Conservation (phyloP, 2,113 vertebrate genomes). For the Tragelaphus imberbis region DNA sequence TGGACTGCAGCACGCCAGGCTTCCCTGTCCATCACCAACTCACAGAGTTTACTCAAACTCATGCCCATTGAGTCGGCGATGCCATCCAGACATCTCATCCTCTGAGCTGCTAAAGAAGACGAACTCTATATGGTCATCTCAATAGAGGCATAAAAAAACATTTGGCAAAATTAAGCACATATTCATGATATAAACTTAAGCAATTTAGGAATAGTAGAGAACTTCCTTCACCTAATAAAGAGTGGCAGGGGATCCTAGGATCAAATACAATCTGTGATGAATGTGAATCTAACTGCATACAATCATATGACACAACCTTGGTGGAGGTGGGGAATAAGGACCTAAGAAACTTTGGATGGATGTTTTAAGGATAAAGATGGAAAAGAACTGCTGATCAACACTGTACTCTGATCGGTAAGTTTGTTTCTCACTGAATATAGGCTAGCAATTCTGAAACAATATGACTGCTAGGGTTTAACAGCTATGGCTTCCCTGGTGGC, state of each 20-base stretch:
- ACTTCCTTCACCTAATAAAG: not conserved
- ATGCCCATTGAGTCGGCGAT: not conserved
- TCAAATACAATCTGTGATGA: not conserved
- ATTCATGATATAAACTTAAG: not conserved
- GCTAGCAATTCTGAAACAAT: not conserved
- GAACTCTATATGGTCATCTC: not conserved
- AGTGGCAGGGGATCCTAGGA: no score
- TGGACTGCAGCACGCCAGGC: not conserved
- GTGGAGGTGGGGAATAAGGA: not conserved
- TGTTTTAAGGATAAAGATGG: not conserved
- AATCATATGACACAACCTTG: not conserved
- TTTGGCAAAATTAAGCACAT: not conserved
- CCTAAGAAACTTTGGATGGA: not conserved
- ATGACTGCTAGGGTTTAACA: not conserved
- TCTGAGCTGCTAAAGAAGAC: not conserved
- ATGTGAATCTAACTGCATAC: not conserved
- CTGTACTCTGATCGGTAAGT: not conserved
- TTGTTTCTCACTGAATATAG: not conserved
- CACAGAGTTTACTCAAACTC: not conserved
- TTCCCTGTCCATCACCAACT: not conserved
- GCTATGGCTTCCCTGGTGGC: not conserved
- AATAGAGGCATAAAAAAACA: not conserved
- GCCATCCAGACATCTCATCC: not conserved
- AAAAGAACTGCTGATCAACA: not conserved
- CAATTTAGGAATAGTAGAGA: not conserved